Base-by-base conservation (phyloP, 2,888 invertebrate genomes). In the Raillietiella orientalis region DNA sequence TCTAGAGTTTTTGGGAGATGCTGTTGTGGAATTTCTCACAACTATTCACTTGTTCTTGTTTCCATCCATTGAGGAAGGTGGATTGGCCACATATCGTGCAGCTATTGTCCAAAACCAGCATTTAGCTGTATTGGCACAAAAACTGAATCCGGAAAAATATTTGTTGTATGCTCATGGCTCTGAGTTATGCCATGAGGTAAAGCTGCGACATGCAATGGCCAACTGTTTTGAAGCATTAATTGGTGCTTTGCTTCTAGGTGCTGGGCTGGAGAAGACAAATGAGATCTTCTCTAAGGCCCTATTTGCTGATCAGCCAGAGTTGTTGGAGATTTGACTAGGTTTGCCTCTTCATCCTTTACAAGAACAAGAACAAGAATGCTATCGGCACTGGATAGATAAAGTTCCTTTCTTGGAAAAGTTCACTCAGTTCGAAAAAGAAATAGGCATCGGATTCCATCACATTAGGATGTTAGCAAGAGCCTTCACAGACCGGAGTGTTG, bases 51-150 rank as follows among this genome's bases (percentile, higher is more conserved):
- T 99, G 36, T 71, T 70, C 39, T 72, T 93, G 61, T 90, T 96
- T 47, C 87, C 93, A 0, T 71, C 79, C 26, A 51, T 90, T 26
- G 82, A 93, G 37, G 96, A 99, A 50, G 96, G 96, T 5, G 90
- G 84, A 0, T 45, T 99, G 35, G 90, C 96, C 1, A 93, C 90
- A 0, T 96, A 87, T 41, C 53, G 96, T 24, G 87, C 90, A 0
- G 79, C 90, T 0, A 72, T 99, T 33, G 96, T 99, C 0, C 93
- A 93, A 51, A 99, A 99, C 51, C 82, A 90, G 42, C 90, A 96
- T 50, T 53, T 99, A 24, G 84, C 93, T 2, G 63, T 77, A 23
- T 46, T 96, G 10, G 90, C 93, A 10, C 48, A 64, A 57, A 74
- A 70, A 40, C 56, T 93, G 19, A 62, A 66, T 28, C 50, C 96